These are phyloP conservation scores for Salvelinus namaycush DNA, from an alignment of 2,113 vertebrate species.

Conservation along the genomic window DNA sequence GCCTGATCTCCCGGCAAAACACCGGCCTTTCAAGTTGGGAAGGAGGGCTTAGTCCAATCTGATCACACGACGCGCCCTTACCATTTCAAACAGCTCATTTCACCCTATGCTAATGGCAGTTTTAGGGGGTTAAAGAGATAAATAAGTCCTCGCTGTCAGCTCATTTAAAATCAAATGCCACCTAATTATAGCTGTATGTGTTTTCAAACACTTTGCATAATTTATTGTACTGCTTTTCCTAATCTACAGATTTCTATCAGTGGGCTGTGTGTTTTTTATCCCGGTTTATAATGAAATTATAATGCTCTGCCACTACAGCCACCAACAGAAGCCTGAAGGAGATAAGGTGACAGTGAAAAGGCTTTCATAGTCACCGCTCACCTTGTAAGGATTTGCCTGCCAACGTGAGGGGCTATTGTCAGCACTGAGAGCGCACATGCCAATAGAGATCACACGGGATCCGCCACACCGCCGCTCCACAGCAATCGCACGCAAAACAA, in stretches of 20 bases:
- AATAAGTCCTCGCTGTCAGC: constrained; percentile 73
- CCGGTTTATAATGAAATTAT: constrained; percentile 73
- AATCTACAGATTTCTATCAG: constrained; percentile 77
- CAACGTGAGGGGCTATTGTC: constrained; percentile 67
- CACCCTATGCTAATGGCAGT: constrained; percentile 68
- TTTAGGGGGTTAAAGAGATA: constrained; percentile 71
- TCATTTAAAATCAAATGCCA: constrained; percentile 81
- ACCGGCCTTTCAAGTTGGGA: neutral
- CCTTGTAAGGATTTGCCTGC: constrained; percentile 70
- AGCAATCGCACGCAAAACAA: neutral
- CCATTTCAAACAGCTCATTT: constrained; percentile 74
- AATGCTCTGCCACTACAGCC: constrained; percentile 66
- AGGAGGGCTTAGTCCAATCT: constrained; percentile 26
- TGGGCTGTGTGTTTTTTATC: constrained; percentile 60
- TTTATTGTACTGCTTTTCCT: constrained; percentile 78
- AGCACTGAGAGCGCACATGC: constrained; percentile 16
- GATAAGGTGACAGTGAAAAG: constrained; percentile 70
- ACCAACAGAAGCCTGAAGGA: constrained; percentile 70
- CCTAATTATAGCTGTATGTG: constrained; percentile 78
- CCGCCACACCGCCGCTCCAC: neutral
- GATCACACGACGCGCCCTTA: constrained; percentile 57
- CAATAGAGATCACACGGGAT: neutral
- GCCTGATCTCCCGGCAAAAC: constrained; percentile 1
- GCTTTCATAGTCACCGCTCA: constrained; percentile 63
- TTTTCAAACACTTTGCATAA: constrained; percentile 81